Evolutionary conservation across 1,140 invertebrate genomes (phyloP), one percentile per base, ranked within the genome.

Genomic region (Watersipora subatra): DNA sequence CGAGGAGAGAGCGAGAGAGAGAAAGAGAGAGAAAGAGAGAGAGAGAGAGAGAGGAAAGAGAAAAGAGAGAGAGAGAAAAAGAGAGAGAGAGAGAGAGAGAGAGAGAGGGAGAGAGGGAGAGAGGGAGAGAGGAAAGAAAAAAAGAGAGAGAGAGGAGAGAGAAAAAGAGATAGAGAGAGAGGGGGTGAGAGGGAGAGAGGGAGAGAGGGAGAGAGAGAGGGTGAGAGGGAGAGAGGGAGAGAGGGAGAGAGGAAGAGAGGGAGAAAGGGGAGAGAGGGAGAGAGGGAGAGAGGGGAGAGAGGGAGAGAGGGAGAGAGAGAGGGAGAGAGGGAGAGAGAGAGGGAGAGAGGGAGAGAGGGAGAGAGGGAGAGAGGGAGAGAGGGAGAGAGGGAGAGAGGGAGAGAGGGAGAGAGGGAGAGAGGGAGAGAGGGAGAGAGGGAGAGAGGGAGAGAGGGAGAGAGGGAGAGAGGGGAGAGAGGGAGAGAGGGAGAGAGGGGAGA

Each of bases 331-430:
- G n/a, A n/a, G n/a, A n/a, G n/a, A n/a, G n/a, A n/a, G n/a, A n/a
- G n/a, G n/a, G n/a, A n/a, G n/a, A n/a, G n/a, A n/a, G n/a, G n/a
- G n/a, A n/a, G n/a, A n/a, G n/a, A n/a, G n/a, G n/a, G n/a, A n/a
- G n/a, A n/a, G n/a, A n/a, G n/a, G n/a, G n/a, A n/a, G n/a, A n/a
- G n/a, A n/a, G n/a, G n/a, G n/a, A n/a, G n/a, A n/a, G n/a, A n/a
- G n/a, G n/a, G n/a, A n/a, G n/a, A n/a, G n/a, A n/a, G n/a, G n/a
- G n/a, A n/a, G n/a, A 55, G 63, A 64, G 19, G 63, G 61, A 55
- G 63, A 64, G 19, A 55, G 61, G 19, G 63, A 64, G 0, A 1
- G 61, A 55, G 63, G 61, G 19, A 55, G 61, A 55, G 63, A 64
- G 19, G 46, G 26, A 55, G 1, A 64, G 19, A 55, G 61, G 19